A percentile compares a stretch with the other conserved stretches of the same genome.
phyloP scores from a whole-genome alignment of 2,888 invertebrate species.

The Oasisia sp. region DNA sequence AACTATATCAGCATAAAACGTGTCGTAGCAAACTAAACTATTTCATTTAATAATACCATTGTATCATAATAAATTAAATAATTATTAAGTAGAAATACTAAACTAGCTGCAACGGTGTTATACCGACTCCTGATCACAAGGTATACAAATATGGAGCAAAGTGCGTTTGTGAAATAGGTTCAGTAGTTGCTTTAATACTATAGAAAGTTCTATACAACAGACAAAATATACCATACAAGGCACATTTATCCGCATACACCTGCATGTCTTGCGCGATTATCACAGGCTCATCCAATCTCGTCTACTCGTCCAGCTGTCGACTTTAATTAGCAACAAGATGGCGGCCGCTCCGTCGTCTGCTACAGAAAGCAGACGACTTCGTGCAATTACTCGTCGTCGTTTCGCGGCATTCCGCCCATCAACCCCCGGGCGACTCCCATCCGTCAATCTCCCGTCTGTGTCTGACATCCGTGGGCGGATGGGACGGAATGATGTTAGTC shows the following conservation, averaged over 20 bases:
- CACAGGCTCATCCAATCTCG: background rate
- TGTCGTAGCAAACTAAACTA: background rate
- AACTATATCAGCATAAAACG: background rate
- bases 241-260: background rate
- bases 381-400: slow-evolving; percentile 6
- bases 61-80: background rate
- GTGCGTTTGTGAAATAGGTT: background rate
- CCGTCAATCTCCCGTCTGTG: background rate
- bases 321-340: background rate
- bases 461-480: background rate
- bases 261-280: background rate
- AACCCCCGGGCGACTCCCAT: background rate
- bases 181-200: background rate
- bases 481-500: background rate
- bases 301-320: background rate
- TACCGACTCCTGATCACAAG: background rate
- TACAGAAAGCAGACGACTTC: slow-evolving; percentile 7
- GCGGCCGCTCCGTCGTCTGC: background rate
- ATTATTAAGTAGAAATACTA: background rate
- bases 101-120: background rate
- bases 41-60: background rate
- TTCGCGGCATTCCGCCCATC: background rate
- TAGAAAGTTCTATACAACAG: no score
- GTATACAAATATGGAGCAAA: background rate
- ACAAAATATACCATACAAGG: background rate